Evolutionary conservation across 2,113 vertebrate species (phyloP), one percentile per base, ranked within the genome.

Genomic region (Chascanopsetta lugubris): DNA sequence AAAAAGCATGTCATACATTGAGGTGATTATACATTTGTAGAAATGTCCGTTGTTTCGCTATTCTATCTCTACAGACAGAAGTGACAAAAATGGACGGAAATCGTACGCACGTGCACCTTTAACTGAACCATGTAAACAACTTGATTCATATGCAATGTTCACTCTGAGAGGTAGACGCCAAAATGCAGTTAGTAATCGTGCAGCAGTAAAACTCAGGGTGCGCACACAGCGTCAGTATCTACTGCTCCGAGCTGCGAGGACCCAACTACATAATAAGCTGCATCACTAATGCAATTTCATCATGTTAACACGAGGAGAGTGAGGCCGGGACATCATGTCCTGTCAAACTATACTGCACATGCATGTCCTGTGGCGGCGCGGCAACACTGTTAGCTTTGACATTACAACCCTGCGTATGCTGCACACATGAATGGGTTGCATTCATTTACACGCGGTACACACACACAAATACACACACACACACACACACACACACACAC

Each of bases 161-260:
- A 42, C 50, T 18, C 20, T 59, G 30, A 59, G 47, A 27, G 30
- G 26, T 17, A 48, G 32, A 11, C 12, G 24, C 60, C 61, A 21
- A n/a, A 49, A 29, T 62, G 27, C 4, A 17, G 24, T 73, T 67
- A 18, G 38, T 17, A 25, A 24, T 25, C 29, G 4, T 36, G 58
- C 42, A 53, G 46, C 55, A 50, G 38, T 56, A 46, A 72, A 40
- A 53, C 26, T 8, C 30, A 59, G 50, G 43, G 27, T 61, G 38
- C 21, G 49, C 51, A 58, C 27, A 56, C 43, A 60, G 43, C 40
- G 29, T 38, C 15, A 38, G 13, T 38, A 38, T 38, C 34, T 13
- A 36, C 66, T 57, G 57, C 26, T 51, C 42, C 62, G 64, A 68
- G 54, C 76, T 64, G 34, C 21, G 29, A 47, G 58, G 36, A 32